Percentiles rank a stretch among this genome's conserved stretches.
Conservation (phyloP, 2,797 vertebrate species). For the Myotis pilosus region DNA sequence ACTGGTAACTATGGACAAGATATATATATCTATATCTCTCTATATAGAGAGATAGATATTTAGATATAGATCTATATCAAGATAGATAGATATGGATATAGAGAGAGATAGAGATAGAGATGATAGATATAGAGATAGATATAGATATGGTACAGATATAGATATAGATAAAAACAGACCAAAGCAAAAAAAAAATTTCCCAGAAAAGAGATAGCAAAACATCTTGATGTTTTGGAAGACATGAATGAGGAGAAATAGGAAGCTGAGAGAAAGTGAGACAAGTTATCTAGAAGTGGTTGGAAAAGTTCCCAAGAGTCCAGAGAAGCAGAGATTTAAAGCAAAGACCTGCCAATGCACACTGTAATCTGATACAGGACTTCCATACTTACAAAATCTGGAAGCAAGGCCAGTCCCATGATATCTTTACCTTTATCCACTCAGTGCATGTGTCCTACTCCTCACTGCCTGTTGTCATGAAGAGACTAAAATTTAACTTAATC, state of each 20-base stretch:
- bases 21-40: background rate
- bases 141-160: too few relatives aligned
- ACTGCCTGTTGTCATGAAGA: background rate
- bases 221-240: background rate
- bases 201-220: background rate
- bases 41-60: too few relatives aligned
- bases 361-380: background rate
- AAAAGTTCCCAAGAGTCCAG: background rate
- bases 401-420: background rate
- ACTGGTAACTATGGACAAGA: background rate
- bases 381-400: background rate
- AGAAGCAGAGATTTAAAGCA: too few relatives aligned
- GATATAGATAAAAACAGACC: background rate
- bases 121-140: too few relatives aligned
- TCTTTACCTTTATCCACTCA: background rate
- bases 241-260: background rate
- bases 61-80: too few relatives aligned
- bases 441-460: background rate
- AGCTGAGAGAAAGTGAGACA: background rate
- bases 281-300: background rate
- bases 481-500: background rate
- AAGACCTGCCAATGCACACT: background rate
- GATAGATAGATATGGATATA: too few relatives aligned
- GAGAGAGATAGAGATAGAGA: too few relatives aligned
- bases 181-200: background rate